Evolutionary conservation across 2,888 invertebrate species (phyloP).

Genomic region (Nemurella pictetii): DNA sequence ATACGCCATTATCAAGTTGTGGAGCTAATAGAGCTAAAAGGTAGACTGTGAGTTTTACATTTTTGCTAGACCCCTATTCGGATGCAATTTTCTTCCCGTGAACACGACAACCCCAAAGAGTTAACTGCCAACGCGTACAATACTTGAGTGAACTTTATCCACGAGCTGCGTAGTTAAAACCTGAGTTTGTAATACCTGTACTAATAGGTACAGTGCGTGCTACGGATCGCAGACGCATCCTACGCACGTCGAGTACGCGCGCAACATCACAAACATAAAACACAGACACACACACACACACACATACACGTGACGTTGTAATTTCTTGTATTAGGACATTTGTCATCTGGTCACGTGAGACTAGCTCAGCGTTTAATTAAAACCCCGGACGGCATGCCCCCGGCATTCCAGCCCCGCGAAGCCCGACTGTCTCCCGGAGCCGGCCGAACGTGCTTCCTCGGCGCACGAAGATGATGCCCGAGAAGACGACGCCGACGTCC

Average conservation of each 20-base stretch:
- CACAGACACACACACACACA: not conserved
- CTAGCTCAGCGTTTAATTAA: slow-evolving; percentile 32
- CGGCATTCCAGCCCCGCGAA: not conserved
- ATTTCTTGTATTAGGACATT: slow-evolving; percentile 31
- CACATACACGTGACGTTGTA: not conserved
- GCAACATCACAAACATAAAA: not conserved
- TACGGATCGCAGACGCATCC: not conserved
- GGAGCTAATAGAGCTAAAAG: no score
- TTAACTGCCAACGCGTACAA: not conserved
- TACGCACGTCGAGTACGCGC: not conserved
- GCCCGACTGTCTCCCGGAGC: not conserved
- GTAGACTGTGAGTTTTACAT: no score
- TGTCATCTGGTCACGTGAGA: slow-evolving; percentile 30
- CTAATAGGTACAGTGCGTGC: not conserved
- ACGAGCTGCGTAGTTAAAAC: no score
- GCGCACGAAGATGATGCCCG: not conserved
- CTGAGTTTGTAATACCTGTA: not conserved
- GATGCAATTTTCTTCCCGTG: not conserved
- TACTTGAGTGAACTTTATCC: not conserved
- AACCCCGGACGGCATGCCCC: slow-evolving; percentile 29
- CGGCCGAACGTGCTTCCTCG: not conserved
- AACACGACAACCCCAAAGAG: not conserved
- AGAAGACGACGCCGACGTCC: not conserved
- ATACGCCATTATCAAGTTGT: no score
- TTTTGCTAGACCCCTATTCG: not conserved